Base-by-base conservation (phyloP, 2,888 invertebrate genomes). In the Volucella zonaria region DNA sequence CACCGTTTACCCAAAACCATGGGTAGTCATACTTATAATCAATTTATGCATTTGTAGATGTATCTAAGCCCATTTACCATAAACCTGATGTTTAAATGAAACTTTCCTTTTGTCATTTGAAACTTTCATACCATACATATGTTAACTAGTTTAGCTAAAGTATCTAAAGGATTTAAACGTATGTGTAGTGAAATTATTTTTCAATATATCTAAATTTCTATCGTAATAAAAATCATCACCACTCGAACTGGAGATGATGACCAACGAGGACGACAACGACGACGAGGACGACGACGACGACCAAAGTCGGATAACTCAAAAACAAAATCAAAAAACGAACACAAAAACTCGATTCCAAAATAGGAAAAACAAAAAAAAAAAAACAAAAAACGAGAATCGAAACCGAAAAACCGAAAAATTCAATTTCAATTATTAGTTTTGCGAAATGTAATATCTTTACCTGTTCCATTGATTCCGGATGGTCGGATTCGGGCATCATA, bases 401-500 rank as follows among this genome's bases (percentile, higher is more conserved):
- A 23, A 23, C 18, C 18, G 18, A 23, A 23, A 23, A 6, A 31
- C 4, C 31, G 31, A 31, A 31, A 31, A 31, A 31, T 42, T 43
- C 23, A 45, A 31, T 64, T 61, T 68, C 54, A 64, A 74, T 75
- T 76, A 42, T 58, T 54, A 8, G 10, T 67, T 51, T 23, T 67
- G 71, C 40, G 75, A 64, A 70, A 71, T 68, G 40, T 74, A 64
- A 82, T 49, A 78, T 77, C 82, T 95, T 95, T 94, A 97, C 97
- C 97, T 95, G 97, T 97, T 92, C 97, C 97, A 92, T 98, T 97
- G 92, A 97, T 95, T 89, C 98, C 98, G 74, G 97, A 97, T 71
- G 98, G 98, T 91, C 98, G 93, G 91, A 98, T 98, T 90, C 97
- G 94, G 87, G 97, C 97, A 93, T 98, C 98, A 94, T 98, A 98